phyloP scores from a whole-genome alignment of 1,140 invertebrate genomes.

The Microplitis demolitor region DNA sequence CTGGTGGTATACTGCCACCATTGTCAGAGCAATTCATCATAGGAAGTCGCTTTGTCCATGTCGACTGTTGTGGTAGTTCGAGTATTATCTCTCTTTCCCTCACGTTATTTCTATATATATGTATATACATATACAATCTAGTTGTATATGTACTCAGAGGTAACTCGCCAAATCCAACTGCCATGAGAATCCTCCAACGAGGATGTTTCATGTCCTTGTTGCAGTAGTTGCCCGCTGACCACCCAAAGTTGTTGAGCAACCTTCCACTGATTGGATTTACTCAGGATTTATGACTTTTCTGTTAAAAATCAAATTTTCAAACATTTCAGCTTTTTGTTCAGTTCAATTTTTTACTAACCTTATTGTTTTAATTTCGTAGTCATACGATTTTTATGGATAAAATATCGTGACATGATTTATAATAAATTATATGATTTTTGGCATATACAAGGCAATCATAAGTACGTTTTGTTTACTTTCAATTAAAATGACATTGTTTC shows the following conservation, averaged over 20 bases:
- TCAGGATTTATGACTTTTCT: conserved; percentile 11
- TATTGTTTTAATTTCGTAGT: neutral
- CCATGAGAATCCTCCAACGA: neutral
- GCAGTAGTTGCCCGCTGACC: neutral
- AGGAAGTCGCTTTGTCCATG: conserved; percentile 25
- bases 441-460: too few species aligned
- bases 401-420: too few species aligned
- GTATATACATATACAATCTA: neutral
- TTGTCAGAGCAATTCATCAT: conserved; percentile 44
- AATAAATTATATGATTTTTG: too few species aligned
- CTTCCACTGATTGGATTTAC: conserved; percentile 23
- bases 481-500: neutral
- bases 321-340: neutral
- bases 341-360: neutral
- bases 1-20: conserved; percentile 24
- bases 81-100: neutral
- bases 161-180: neutral
- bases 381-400: neutral
- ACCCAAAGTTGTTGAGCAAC: conserved; percentile 17
- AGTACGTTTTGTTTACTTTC: neutral
- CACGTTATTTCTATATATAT: neutral
- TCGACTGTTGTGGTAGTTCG: neutral
- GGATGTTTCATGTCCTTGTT: conserved; percentile 7
- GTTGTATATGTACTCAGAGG: neutral
- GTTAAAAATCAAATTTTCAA: neutral